A percentile compares a stretch with the other conserved stretches of the same genome.
These are phyloP conservation scores for Myxocyprinus asiaticus DNA, from an alignment of 2,113 vertebrate species.

Conservation along the genomic window DNA sequence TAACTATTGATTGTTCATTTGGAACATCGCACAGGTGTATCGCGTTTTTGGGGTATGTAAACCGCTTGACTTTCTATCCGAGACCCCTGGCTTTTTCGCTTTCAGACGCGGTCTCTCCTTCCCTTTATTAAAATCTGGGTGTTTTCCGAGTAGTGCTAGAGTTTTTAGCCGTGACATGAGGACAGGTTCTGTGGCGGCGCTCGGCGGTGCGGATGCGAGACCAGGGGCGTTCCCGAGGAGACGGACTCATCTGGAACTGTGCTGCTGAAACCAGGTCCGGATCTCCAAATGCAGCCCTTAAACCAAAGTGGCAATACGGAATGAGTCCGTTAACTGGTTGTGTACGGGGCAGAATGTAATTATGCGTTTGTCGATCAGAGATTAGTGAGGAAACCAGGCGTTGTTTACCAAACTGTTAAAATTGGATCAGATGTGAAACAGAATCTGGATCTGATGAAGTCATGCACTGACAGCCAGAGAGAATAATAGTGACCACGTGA, in stretches of 20 bases:
- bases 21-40: conserved; percentile 13
- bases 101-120: too few relatives aligned
- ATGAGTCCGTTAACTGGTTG: conserved; percentile 10
- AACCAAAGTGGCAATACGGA: conserved; percentile 13
- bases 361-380: conserved; percentile 9
- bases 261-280: conserved; percentile 60
- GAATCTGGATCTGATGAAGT: conserved; percentile 16
- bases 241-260: conserved; percentile 65
- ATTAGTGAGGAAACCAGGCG: neutral
- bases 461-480: conserved; percentile 11
- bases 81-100: neutral
- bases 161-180: conserved; percentile 66
- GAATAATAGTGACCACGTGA: conserved; percentile 25
- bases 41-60: neutral
- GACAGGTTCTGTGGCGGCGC: conserved; percentile 59
- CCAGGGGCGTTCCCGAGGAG: conserved; percentile 73
- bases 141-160: conserved; percentile 42
- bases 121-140: neutral
- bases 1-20: conserved; percentile 12
- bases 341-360: neutral
- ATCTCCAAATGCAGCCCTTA: conserved; percentile 16
- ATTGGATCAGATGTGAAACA: conserved; percentile 7
- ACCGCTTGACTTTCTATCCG: neutral
- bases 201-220: conserved; percentile 69
- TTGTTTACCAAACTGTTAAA: conserved; percentile 1